These are phyloP conservation scores for Cryptocheilus praepositus DNA, from an alignment of 2,888 invertebrate species.

Conservation along the genomic window DNA sequence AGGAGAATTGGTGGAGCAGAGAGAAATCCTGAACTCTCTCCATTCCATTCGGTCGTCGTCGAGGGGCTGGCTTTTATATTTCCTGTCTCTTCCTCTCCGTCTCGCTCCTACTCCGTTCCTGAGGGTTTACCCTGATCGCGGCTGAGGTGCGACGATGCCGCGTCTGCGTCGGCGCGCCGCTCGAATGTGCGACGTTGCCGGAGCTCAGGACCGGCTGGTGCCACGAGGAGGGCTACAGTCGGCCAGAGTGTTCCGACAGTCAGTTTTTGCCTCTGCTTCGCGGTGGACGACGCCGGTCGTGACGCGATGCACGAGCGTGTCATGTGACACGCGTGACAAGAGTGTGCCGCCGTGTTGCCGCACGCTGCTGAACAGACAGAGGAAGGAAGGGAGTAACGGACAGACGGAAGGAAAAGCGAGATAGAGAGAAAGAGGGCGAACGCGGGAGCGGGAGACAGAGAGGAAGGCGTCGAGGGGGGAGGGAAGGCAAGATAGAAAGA, in stretches of 20 bases:
- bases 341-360: conserved; percentile 34
- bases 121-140: conserved; percentile 4
- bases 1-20: too few relatives aligned
- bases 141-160: conserved; percentile 26
- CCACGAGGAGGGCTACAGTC: conserved; percentile 55
- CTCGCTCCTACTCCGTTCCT: conserved; percentile 7
- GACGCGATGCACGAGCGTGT: conserved; percentile 56
- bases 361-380: neutral
- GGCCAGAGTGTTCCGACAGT: conserved; percentile 56
- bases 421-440: neutral
- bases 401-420: neutral
- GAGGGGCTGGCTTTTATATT: conserved; percentile 17
- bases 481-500: neutral
- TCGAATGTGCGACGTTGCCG: conserved; percentile 49
- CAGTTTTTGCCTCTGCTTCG: conserved; percentile 64
- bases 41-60: conserved; percentile 10
- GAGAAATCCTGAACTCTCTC: conserved; percentile 25
- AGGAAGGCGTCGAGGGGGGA: neutral
- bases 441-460: conserved; percentile 1
- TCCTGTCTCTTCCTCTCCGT: neutral
- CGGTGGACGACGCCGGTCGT: conserved; percentile 51
- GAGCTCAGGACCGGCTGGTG: conserved; percentile 31
- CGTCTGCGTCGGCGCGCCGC: conserved; percentile 52
- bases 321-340: conserved; percentile 60
- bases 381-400: too few relatives aligned